A percentile compares a stretch with the other conserved stretches of the same genome.
phyloP scores from a whole-genome alignment of 1,140 invertebrate genomes.

The Steinernema feltiae region DNA sequence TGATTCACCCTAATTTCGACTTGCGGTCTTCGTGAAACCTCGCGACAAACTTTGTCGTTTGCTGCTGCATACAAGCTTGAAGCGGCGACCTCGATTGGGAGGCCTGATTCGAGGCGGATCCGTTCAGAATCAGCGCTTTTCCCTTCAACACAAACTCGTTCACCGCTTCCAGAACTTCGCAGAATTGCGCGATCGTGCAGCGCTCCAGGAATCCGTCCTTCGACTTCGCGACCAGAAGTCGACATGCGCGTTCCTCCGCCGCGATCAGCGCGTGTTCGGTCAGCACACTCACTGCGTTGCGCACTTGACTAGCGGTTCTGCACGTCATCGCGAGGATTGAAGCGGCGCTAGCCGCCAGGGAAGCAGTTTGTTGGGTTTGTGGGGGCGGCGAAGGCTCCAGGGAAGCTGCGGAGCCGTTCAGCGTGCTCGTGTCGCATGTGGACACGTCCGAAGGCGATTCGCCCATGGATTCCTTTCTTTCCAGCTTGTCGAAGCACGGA shows the following conservation, averaged over 20 bases:
- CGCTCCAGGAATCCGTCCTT: slow-evolving; percentile 61
- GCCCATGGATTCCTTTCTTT: not conserved
- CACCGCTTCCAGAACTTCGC: slow-evolving; percentile 71
- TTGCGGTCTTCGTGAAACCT: slow-evolving; percentile 82
- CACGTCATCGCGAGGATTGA: not conserved
- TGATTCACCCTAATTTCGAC: slow-evolving; percentile 69
- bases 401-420: not conserved
- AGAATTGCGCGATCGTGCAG: slow-evolving; percentile 69
- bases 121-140: slow-evolving; percentile 60
- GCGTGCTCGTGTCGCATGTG: not conserved
- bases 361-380: not conserved
- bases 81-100: slow-evolving; percentile 41
- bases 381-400: not conserved
- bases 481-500: not conserved
- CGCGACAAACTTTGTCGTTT: slow-evolving; percentile 68
- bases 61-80: slow-evolving; percentile 36
- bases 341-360: not conserved
- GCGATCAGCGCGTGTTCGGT: slow-evolving; percentile 27
- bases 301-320: not conserved
- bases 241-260: slow-evolving; percentile 40
- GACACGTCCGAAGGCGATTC: not conserved
- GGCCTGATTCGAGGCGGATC: slow-evolving; percentile 22
- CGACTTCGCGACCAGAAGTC: slow-evolving; percentile 29
- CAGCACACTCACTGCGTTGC: slow-evolving; percentile 13
- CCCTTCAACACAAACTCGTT: slow-evolving; percentile 72